phyloP scores from a whole-genome alignment of 2,888 invertebrate genomes.

The Quadroppia sp. region DNA sequence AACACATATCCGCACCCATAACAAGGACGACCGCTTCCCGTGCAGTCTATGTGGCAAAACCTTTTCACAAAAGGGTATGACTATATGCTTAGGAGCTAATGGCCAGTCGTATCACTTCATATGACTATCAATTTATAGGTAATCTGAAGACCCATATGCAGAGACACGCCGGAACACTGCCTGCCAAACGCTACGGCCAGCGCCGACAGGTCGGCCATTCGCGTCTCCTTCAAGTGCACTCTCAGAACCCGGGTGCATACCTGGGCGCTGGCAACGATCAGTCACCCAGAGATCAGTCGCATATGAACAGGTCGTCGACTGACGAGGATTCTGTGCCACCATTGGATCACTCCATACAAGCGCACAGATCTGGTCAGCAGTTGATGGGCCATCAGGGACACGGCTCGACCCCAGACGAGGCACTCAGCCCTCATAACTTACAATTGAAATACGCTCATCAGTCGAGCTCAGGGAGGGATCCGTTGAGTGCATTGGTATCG shows the following conservation, averaged over 20 bases:
- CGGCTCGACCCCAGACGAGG: conserved; percentile 30
- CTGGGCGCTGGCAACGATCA: not conserved
- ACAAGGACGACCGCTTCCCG: conserved; percentile 49
- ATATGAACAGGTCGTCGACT: conserved; percentile 30
- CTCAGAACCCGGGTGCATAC: not conserved
- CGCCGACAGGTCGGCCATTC: conserved; percentile 38
- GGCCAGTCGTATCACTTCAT: not conserved
- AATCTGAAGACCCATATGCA: conserved; percentile 50
- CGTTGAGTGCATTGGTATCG: conserved; percentile 27
- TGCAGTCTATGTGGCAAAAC: conserved; percentile 49
- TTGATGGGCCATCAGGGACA: not conserved
- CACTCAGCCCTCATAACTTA: conserved; percentile 9
- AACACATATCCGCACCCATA: conserved; percentile 49
- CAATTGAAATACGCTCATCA: conserved; percentile 27
- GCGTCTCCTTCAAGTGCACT: conserved; percentile 38
- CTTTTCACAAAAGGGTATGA: conserved; percentile 48
- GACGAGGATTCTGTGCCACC: conserved; percentile 38
- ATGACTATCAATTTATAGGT: conserved; percentile 19
- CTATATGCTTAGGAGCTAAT: not conserved
- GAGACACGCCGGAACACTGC: conserved; percentile 48
- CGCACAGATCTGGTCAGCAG: conserved; percentile 6
- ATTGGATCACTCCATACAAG: conserved; percentile 11
- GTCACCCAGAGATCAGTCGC: conserved; percentile 34
- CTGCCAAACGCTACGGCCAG: conserved; percentile 46
- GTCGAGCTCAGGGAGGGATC: conserved; percentile 1